A percentile compares a stretch with the other conserved stretches of the same genome.
phyloP scores from a whole-genome alignment of 2,113 vertebrate genomes.

The Leuciscus idus region DNA sequence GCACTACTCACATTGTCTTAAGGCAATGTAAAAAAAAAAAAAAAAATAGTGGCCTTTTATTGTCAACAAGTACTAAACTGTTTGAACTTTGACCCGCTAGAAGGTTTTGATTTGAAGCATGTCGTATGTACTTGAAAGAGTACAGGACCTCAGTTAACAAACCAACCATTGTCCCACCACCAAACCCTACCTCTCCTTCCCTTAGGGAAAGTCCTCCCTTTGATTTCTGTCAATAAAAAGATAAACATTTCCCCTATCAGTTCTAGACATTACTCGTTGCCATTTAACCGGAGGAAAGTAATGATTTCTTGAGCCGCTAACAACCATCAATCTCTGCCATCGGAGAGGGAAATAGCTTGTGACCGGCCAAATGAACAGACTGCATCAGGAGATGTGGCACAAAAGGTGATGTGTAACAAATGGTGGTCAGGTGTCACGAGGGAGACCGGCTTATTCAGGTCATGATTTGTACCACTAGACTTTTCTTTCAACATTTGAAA shows the following conservation, averaged over 20 bases:
- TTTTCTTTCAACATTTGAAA: not conserved
- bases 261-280: constrained; percentile 41
- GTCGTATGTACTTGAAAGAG: not conserved
- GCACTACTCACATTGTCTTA: not conserved
- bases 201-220: constrained; percentile 61
- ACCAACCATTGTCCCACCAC: not conserved
- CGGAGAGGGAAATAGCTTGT: constrained; percentile 25
- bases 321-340: constrained; percentile 52
- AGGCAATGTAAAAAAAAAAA: not conserved
- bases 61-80: not conserved
- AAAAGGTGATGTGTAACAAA: constrained; percentile 28
- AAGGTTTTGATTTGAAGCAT: not conserved
- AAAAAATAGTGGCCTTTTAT: not conserved
- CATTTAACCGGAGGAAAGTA: constrained; percentile 37
- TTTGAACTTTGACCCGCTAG: not conserved
- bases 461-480: not conserved
- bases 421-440: not conserved
- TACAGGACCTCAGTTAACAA: not conserved
- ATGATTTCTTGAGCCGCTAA: constrained; percentile 56
- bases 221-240: constrained; percentile 66
- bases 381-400: constrained; percentile 23
- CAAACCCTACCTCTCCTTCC: not conserved
- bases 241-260: constrained; percentile 59
- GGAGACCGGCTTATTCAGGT: constrained; percentile 4
- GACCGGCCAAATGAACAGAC: constrained; percentile 40